Evolutionary conservation across 1,140 invertebrate genomes (phyloP), one percentile per base, ranked within the genome.

Genomic region (Drosophila takahashii): DNA sequence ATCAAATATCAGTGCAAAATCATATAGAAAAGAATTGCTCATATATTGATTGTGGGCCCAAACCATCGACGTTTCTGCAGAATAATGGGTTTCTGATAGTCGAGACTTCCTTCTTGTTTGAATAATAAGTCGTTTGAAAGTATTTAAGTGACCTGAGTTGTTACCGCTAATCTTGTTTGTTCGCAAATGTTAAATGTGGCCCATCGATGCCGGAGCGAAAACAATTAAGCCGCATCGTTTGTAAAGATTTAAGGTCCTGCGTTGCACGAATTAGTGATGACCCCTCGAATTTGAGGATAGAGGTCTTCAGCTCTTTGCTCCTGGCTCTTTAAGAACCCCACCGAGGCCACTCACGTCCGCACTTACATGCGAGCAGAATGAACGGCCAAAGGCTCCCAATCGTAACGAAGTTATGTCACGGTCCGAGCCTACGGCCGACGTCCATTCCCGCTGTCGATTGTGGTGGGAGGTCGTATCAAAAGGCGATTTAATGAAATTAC

Each of bases 401-500:
- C 42, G 61, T 76, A 86, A 81, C 64, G 65, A 76, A 86, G 73
- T 79, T 86, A 86, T 77, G 72, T 77, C 76, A 65, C 44, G 64
- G 67, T 41, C 48, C 45, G 13, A 36, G 39, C 27, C 50, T 13
- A 29, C 32, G 51, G 29, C 16, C 50, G 13, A 15, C 41, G 44
- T 15, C 42, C 37, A 50, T 26, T 44, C 10, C 22, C 26, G 51
- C 18, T 61, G 42, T 44, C 39, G 56, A 18, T 51, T 37, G 53
- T 41, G 60, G 32, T 34, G 16, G 26, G 27, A 48, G 72, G 77
- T 50, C 65, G 69, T 84, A 89, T 87, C 79, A 83, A 79, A 89
- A 89, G 76, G 77, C 84, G 72, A 84, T 87, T 87, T 80, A 89
- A 89, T 74, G 77, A 89, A 89, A 89, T 89, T 89, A 89, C 84